phyloP scores from a whole-genome alignment of 2,888 invertebrate species.

The Artemia sinica region DNA sequence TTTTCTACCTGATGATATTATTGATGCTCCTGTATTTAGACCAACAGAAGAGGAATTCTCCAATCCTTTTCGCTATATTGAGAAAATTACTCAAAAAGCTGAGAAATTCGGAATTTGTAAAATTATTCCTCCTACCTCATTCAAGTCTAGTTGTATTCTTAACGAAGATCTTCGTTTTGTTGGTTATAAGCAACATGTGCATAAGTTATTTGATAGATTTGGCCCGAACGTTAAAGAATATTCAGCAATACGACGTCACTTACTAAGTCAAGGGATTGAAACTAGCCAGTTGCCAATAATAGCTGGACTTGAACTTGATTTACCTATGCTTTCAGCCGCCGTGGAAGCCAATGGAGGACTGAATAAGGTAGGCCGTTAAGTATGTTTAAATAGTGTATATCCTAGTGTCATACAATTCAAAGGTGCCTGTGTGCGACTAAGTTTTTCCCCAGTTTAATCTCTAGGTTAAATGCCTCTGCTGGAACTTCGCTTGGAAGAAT shows the following conservation, averaged over 20 bases:
- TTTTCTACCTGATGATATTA: slow-evolving; percentile 32
- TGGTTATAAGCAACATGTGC: slow-evolving; percentile 73
- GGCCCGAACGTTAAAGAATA: slow-evolving; percentile 68
- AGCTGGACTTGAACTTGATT: slow-evolving; percentile 75
- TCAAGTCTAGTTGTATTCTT: slow-evolving; percentile 60
- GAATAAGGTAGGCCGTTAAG: slow-evolving; percentile 37
- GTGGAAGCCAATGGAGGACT: slow-evolving; percentile 71
- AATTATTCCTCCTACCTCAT: slow-evolving; percentile 61
- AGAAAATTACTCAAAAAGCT: slow-evolving; percentile 53
- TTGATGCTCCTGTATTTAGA: slow-evolving; percentile 58
- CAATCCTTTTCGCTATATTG: slow-evolving; percentile 69
- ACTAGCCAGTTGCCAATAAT: slow-evolving; percentile 35
- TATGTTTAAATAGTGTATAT: too few species aligned
- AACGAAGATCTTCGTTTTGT: slow-evolving; percentile 70
- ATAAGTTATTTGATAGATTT: slow-evolving; percentile 71
- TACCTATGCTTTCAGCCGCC: slow-evolving; percentile 63
- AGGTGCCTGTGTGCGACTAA: too few species aligned
- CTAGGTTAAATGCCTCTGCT: too few species aligned
- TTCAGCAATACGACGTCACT: slow-evolving; percentile 62
- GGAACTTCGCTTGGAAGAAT: too few species aligned
- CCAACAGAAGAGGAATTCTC: slow-evolving; percentile 65
- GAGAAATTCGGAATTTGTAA: slow-evolving; percentile 69
- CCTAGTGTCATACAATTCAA: too few species aligned
- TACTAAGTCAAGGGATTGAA: slow-evolving; percentile 31
- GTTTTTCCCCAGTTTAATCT: too few species aligned